Percentiles rank a stretch among this genome's conserved stretches.
Evolutionary conservation across 2,113 vertebrate species (phyloP).

Genomic region (Cinclus mexicanus): DNA sequence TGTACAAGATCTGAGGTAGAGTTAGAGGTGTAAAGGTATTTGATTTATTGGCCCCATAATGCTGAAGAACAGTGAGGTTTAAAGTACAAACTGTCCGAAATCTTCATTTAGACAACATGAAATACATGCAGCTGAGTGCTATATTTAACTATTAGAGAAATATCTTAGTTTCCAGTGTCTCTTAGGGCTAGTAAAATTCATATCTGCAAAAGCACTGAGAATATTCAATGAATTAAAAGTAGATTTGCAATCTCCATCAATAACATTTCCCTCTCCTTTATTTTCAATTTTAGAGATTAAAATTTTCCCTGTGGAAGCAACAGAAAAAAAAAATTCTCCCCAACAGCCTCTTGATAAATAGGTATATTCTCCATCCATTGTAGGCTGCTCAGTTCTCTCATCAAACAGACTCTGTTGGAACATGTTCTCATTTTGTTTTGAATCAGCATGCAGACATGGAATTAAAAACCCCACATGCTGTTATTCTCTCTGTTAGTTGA

Average conservation of each 20-base stretch:
- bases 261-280: background rate
- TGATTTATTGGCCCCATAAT: background rate
- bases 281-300: constrained; percentile 1
- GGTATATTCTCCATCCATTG: background rate
- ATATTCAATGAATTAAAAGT: background rate
- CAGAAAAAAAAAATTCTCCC: background rate
- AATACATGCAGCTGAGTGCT: background rate
- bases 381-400: background rate
- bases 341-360: background rate
- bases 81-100: background rate
- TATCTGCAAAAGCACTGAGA: background rate
- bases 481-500: background rate
- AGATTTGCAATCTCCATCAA: background rate
- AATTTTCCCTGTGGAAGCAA: background rate
- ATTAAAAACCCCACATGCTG: background rate
- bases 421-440: background rate
- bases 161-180: background rate
- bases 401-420: background rate
- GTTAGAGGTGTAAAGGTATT: background rate
- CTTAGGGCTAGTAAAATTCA: background rate
- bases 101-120: background rate
- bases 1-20: background rate
- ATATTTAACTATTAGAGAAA: background rate
- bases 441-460: background rate
- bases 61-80: background rate